Percentiles rank a stretch among this genome's conserved stretches.
Conservation (phyloP, 2,888 invertebrate species). For the Ashinkailepas kermadecensis region DNA sequence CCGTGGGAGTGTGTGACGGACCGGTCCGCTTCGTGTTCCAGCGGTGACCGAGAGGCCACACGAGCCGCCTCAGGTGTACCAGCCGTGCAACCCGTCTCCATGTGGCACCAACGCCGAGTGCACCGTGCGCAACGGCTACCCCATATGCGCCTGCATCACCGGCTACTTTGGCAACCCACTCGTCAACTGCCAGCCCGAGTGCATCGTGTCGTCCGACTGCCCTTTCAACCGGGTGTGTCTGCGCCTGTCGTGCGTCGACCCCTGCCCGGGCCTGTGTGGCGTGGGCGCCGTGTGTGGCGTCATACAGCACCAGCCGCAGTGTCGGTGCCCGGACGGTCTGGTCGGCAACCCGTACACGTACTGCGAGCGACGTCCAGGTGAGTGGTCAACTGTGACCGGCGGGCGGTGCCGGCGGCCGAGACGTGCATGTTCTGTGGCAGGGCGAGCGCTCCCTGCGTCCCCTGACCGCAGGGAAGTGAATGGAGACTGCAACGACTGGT, state of each 20-base stretch:
- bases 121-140: slow-evolving; percentile 63
- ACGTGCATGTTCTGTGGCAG: no score
- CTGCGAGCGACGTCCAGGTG: slow-evolving; percentile 37
- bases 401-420: no score
- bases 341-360: slow-evolving; percentile 67
- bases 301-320: slow-evolving; percentile 41
- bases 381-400: slow-evolving; percentile 34
- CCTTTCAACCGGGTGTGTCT: slow-evolving; percentile 43
- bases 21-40: background rate
- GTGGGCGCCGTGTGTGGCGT: slow-evolving; percentile 37
- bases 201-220: slow-evolving; percentile 48
- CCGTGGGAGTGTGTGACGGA: background rate
- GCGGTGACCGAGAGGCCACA: background rate
- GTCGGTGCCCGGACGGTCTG: slow-evolving; percentile 67
- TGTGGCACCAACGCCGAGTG: slow-evolving; percentile 79
- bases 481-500: no score
- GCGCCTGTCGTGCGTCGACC: slow-evolving; percentile 66
- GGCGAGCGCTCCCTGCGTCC: no score
- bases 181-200: slow-evolving; percentile 57
- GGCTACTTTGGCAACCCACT: slow-evolving; percentile 40
- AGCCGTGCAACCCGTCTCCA: slow-evolving; percentile 72
- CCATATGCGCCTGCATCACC: slow-evolving; percentile 70
- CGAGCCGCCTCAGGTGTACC: slow-evolving; percentile 36
- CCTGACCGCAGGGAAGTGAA: no score
- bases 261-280: slow-evolving; percentile 61